Evolutionary conservation across 2,797 vertebrate genomes (phyloP), one percentile per base, ranked within the genome.

Genomic region (Chaetodon trifasciatus): DNA sequence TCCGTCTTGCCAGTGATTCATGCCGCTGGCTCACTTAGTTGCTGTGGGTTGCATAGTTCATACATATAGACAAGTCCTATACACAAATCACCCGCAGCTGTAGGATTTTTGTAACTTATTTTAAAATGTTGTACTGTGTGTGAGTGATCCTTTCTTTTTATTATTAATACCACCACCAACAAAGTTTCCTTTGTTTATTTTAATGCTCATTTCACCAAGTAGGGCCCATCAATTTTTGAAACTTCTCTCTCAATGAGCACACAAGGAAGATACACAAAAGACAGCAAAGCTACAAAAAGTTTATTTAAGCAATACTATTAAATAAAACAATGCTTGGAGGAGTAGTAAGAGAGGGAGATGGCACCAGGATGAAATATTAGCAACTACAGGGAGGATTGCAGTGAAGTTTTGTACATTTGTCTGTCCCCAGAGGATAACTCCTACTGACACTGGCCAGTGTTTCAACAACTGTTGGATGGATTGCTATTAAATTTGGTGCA

Each of bases 1-100:
- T 86, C 75, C 52, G 62, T 65, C 65, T 42, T 49, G 61, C 44
- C 66, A 24, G 40, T 66, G 76, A 77, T 75, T 86, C 49, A 52
- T 69, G 72, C 79, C 10, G 9, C 63, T 42, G 66, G 76, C 76
- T 58, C 16, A 58, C 67, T 75, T 75, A 80, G 49, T 67, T 78
- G 44, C 62, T 17, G n/a, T 67, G 46, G 35, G 52, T 55, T 63
- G 28, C 39, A 65, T 53, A 66, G 57, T 65, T 88, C 40, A 49
- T 49, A 56, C 58, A 55, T 67, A 74, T 8, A 50, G 15, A 81
- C 50, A 66, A 32, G 17, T 67, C 24, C 37, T 53, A 32, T 8
- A 49, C 60, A 80, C 44, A 61, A 42, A 73, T 69, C 15, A 56
- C 16, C 42, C 16, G 0, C 39, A 37, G 44, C 55, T 66, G 37